Conservation (phyloP, 2,113 vertebrate genomes). For the Neodon shergylaensis region DNA sequence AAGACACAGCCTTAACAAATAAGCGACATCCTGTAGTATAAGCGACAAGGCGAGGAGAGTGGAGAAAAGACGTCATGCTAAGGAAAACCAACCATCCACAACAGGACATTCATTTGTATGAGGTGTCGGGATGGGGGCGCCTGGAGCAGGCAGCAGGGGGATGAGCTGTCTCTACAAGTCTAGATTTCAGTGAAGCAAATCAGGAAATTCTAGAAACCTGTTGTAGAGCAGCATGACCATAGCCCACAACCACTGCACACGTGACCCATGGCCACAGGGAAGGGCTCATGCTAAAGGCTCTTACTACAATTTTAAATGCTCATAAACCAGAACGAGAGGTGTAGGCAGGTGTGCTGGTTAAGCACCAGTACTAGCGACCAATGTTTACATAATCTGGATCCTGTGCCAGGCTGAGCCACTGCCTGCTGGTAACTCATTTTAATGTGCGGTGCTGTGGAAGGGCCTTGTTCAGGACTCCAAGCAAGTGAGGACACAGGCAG, state of each 20-base stretch:
- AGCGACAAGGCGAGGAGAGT: neutral
- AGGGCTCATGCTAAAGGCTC: neutral
- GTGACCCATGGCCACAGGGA: neutral
- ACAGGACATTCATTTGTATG: neutral
- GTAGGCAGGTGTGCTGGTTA: neutral
- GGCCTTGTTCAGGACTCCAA: neutral
- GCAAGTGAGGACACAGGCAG: neutral
- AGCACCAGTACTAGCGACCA: neutral
- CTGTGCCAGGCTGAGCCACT: neutral
- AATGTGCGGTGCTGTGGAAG: neutral
- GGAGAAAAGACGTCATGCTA: neutral
- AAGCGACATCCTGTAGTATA: neutral
- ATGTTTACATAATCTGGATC: neutral
- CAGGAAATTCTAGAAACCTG: neutral
- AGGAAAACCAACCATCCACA: neutral
- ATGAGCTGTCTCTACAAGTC: neutral
- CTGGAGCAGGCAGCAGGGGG: neutral
- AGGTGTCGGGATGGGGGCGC: neutral
- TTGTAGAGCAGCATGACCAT: too few relatives aligned
- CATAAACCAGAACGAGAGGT: neutral
- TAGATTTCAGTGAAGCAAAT: neutral
- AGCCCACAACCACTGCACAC: too few relatives aligned
- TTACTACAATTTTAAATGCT: neutral
- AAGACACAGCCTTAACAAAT: neutral
- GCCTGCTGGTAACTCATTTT: neutral